Percentiles rank a stretch among this genome's conserved stretches.
These are phyloP conservation scores for Acanthosepion esculentum DNA, from an alignment of 2,888 invertebrate genomes.

Conservation along the genomic window DNA sequence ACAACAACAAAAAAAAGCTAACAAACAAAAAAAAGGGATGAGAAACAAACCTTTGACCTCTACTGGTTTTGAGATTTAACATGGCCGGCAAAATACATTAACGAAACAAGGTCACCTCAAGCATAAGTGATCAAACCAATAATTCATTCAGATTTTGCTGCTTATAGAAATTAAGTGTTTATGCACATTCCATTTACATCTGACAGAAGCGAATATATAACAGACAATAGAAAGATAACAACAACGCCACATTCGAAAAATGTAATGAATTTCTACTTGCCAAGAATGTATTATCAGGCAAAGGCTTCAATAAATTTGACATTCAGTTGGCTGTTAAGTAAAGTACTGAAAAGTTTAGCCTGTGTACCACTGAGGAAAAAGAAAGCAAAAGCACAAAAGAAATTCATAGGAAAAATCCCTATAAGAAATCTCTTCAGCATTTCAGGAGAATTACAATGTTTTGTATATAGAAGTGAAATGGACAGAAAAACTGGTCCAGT, in stretches of 20 bases:
- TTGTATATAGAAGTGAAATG: not conserved
- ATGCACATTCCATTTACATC: slow-evolving; percentile 33
- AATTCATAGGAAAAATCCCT: not conserved
- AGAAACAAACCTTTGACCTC: not conserved
- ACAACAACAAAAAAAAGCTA: not conserved
- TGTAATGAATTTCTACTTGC: slow-evolving; percentile 10
- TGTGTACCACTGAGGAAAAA: not conserved
- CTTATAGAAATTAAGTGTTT: slow-evolving; percentile 22
- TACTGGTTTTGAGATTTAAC: not conserved
- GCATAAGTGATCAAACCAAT: slow-evolving; percentile 33
- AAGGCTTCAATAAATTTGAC: not conserved
- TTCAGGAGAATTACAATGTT: not conserved
- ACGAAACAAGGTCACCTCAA: slow-evolving; percentile 10
- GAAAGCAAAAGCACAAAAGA: not conserved
- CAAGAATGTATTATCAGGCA: slow-evolving; percentile 11
- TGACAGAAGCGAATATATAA: not conserved
- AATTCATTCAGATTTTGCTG: slow-evolving; percentile 4
- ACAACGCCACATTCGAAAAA: not conserved
- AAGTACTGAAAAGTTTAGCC: not conserved
- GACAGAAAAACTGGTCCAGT: not conserved
- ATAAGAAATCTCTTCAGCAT: not conserved
- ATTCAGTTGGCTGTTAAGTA: not conserved
- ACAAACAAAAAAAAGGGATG: not conserved
- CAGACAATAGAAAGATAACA: not conserved
- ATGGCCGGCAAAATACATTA: slow-evolving; percentile 2